Evolutionary conservation across 2,797 vertebrate genomes (phyloP).

Genomic region (Microctenopoma steveboyesi): DNA sequence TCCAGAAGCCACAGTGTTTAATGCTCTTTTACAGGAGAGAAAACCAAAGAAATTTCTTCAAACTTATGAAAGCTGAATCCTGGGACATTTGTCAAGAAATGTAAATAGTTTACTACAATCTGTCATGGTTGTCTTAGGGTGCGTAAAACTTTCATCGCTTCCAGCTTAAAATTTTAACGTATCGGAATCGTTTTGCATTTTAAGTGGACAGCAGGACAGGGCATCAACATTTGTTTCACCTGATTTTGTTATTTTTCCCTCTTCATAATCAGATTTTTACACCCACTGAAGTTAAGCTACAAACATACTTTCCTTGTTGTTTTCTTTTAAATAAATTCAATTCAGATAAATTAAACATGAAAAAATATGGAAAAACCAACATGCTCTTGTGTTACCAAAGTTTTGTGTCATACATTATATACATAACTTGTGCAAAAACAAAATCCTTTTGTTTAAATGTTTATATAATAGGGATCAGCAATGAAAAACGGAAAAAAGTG

Average conservation of each 20-base stretch:
- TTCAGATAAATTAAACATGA: slow-evolving; percentile 73
- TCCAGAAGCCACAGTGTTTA: slow-evolving; percentile 53
- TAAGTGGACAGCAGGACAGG: slow-evolving; percentile 9
- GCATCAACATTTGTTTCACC: background rate
- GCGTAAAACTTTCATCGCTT: slow-evolving; percentile 12
- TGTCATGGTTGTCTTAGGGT: slow-evolving; percentile 1
- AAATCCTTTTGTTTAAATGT: slow-evolving; percentile 58
- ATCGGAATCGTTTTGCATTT: slow-evolving; percentile 26
- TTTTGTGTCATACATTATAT: slow-evolving; percentile 84
- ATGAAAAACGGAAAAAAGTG: slow-evolving; percentile 68
- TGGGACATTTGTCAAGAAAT: slow-evolving; percentile 21
- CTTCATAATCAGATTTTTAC: slow-evolving; percentile 11
- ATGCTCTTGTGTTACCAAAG: slow-evolving; percentile 80
- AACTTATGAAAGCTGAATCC: slow-evolving; percentile 32
- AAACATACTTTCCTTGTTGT: slow-evolving; percentile 46
- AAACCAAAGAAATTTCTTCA: slow-evolving; percentile 43
- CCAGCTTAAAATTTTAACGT: slow-evolving; percentile 11
- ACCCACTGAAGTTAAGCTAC: slow-evolving; percentile 32
- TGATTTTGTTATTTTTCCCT: background rate
- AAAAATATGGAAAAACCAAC: slow-evolving; percentile 67
- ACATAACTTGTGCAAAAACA: slow-evolving; percentile 81
- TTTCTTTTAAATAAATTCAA: slow-evolving; percentile 59
- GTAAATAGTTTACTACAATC: slow-evolving; percentile 19
- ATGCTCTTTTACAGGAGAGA: slow-evolving; percentile 37
- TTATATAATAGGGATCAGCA: slow-evolving; percentile 62